These are phyloP conservation scores for Lepisosteus oculatus DNA, from an alignment of 2,113 vertebrate species.

Conservation along the genomic window DNA sequence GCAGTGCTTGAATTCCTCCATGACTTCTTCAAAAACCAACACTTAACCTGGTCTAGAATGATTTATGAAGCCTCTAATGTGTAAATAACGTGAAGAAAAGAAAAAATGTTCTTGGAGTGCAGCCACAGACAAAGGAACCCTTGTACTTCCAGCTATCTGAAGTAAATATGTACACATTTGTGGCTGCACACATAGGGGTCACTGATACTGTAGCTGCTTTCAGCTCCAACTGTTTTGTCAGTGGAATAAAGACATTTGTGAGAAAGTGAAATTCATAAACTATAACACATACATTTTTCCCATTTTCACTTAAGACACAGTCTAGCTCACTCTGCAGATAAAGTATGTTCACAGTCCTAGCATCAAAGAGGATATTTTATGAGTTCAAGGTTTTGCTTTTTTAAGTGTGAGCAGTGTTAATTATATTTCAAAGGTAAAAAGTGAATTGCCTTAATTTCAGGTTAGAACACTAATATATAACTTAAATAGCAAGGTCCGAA, in stretches of 20 bases:
- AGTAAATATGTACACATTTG: conserved; percentile 10
- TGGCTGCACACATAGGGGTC: not conserved
- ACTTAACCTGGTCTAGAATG: not conserved
- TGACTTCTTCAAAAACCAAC: not conserved
- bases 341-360: too few relatives aligned
- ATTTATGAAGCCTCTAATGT: not conserved
- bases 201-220: conserved; percentile 10
- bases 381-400: too few relatives aligned
- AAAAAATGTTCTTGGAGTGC: not conserved
- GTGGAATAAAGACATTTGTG: not conserved
- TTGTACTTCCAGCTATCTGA: conserved; percentile 6
- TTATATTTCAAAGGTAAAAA: too few relatives aligned
- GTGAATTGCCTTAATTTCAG: too few relatives aligned
- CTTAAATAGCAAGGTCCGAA: too few relatives aligned
- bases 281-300: conserved; percentile 8
- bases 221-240: not conserved
- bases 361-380: too few relatives aligned
- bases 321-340: too few relatives aligned
- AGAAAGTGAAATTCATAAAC: not conserved
- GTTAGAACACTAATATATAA: too few relatives aligned
- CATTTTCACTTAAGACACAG: not conserved
- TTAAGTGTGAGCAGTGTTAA: too few relatives aligned
- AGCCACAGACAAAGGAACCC: not conserved
- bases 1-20: conserved; percentile 1
- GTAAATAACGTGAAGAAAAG: not conserved